Evolutionary conservation across 2,797 vertebrate species (phyloP).

Genomic region (Clamator glandarius): DNA sequence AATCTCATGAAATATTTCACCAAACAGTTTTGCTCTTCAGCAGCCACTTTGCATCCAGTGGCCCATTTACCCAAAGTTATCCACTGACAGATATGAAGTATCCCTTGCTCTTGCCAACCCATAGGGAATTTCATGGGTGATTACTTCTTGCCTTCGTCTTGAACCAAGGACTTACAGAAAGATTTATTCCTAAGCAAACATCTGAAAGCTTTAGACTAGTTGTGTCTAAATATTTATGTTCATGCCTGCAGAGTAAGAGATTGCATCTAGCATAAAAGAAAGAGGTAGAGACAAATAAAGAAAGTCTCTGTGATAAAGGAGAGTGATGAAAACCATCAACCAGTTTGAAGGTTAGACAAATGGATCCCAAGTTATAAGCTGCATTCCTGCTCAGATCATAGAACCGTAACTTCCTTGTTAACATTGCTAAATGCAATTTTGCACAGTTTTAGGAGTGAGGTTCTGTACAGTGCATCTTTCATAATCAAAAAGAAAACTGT

Average conservation of each 20-base stretch:
- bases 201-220: neutral
- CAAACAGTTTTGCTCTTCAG: neutral
- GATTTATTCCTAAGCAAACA: constrained; percentile 55
- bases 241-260: neutral
- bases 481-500: constrained; percentile 25
- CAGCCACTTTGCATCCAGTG: neutral
- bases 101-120: neutral
- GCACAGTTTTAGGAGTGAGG: neutral
- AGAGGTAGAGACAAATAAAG: constrained; percentile 14
- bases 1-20: neutral
- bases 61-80: neutral
- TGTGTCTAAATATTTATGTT: constrained; percentile 30
- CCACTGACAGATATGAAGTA: neutral
- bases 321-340: neutral
- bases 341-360: constrained; percentile 1
- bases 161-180: constrained; percentile 27
- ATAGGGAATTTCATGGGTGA: constrained; percentile 3
- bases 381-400: neutral
- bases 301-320: neutral
- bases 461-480: neutral
- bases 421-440: neutral
- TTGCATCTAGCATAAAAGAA: neutral
- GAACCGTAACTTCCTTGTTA: constrained; percentile 20
- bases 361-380: neutral
- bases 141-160: constrained; percentile 30